Evolutionary conservation across 1,140 invertebrate species (phyloP).

Genomic region (Eciton burchellii): DNA sequence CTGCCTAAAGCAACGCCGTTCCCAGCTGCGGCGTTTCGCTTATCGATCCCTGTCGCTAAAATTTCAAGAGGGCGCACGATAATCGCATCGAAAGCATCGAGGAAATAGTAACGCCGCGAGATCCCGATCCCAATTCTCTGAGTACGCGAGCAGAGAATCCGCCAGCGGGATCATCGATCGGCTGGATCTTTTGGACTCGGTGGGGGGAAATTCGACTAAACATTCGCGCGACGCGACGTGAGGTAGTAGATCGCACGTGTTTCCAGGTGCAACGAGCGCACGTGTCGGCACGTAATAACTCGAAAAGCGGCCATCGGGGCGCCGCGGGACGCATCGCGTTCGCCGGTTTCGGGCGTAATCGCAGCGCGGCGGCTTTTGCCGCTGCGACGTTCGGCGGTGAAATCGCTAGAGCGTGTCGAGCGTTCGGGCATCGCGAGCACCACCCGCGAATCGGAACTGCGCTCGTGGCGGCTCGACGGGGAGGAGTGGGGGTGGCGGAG

Average conservation of each 20-base stretch:
- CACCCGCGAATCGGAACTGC: slow-evolving; percentile 19
- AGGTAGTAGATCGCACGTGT: slow-evolving; percentile 51
- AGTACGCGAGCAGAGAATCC: background rate
- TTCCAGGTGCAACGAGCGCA: slow-evolving; percentile 39
- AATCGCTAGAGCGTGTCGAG: slow-evolving; percentile 50
- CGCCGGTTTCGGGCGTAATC: slow-evolving; percentile 9
- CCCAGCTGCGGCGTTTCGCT: background rate
- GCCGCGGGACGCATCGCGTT: slow-evolving; percentile 15
- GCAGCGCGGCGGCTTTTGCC: no score
- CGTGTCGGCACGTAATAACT: slow-evolving; percentile 55
- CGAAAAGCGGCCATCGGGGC: slow-evolving; percentile 47
- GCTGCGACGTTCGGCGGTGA: slow-evolving; percentile 5
- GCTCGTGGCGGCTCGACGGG: no score
- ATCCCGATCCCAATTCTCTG: background rate
- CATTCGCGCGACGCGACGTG: background rate
- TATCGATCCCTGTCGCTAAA: background rate
- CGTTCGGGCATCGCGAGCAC: slow-evolving; percentile 11
- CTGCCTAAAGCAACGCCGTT: background rate
- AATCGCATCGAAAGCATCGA: background rate
- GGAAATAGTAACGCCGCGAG: background rate
- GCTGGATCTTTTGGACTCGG: background rate
- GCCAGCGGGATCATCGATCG: background rate
- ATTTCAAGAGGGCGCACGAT: background rate
- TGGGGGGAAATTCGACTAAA: slow-evolving; percentile 16
- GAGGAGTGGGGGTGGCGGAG: background rate